phyloP scores from a whole-genome alignment of 1,140 invertebrate species.

The Bombus soroeensis region DNA sequence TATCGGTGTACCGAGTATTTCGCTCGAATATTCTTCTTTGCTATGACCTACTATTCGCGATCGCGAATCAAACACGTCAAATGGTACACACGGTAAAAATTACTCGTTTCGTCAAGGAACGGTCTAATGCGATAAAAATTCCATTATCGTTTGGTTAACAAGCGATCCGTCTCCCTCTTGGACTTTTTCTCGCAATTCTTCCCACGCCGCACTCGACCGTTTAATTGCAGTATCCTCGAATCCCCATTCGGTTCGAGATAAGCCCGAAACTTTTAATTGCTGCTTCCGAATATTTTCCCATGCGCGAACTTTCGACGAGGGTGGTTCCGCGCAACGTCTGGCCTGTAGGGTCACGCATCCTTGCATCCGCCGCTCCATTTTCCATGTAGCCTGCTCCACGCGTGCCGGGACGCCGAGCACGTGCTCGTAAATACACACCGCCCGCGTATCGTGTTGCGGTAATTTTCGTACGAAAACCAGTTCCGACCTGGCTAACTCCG shows the following conservation, averaged over 20 bases:
- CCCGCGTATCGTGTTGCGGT: slow-evolving; percentile 21
- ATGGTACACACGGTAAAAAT: background rate
- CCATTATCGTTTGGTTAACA: slow-evolving; percentile 24
- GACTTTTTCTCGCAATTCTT: background rate
- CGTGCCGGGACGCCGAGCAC: background rate
- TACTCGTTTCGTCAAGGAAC: background rate
- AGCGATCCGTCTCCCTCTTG: background rate
- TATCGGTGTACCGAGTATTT: background rate
- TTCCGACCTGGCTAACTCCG: slow-evolving; percentile 11
- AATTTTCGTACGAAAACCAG: slow-evolving; percentile 55
- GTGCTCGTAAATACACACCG: slow-evolving; percentile 47
- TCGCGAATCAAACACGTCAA: background rate
- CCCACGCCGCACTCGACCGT: slow-evolving; percentile 23
- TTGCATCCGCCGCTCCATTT: slow-evolving; percentile 38
- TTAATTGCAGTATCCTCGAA: slow-evolving; percentile 42
- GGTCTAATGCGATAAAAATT: slow-evolving; percentile 24
- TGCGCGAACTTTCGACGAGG: slow-evolving; percentile 1
- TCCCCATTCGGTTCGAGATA: slow-evolving; percentile 25
- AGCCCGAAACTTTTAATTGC: slow-evolving; percentile 43
- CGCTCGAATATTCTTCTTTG: background rate
- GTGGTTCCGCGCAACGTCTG: slow-evolving; percentile 29
- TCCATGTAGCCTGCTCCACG: background rate
- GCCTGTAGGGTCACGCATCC: slow-evolving; percentile 44
- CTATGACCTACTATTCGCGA: background rate
- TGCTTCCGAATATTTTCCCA: slow-evolving; percentile 36